Base-by-base conservation (phyloP, 1,140 invertebrate species). In the Formica selysi region DNA sequence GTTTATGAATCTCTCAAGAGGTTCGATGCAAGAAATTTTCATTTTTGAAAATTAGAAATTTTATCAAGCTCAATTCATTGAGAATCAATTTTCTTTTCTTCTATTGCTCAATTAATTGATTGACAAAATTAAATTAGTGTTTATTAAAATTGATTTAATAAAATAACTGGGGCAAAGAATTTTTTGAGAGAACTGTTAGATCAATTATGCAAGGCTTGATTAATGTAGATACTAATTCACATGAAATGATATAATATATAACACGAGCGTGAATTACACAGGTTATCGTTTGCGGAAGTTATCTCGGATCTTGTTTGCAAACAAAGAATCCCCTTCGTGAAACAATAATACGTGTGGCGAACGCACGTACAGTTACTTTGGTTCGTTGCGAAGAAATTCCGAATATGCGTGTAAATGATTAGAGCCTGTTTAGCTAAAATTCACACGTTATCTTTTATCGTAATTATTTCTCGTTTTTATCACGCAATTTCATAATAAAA, bases 271-370 rank as follows among this genome's bases (percentile, higher is more conserved):
- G 41, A 44, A 78, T 65, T 78, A 32, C 4, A 10, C 57, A 38
- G 44, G 6, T 44, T 76, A 57, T 61, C n/a, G 29, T n/a, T 29
- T 48, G 22, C 51, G 16, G 26, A 78, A 76, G 26, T 57, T 89
- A 89, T 89, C 87, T 44, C 5, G 2, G 11, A 26, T 38, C 61
- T 88, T 86, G 65, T 89, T 89, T 89, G 76, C 86, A 89, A 89
- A 89, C 87, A 89, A 29, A 83, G 32, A n/a, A 44, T 73, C 38
- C 11, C 26, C 68, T 81, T 61, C 13, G 10, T 6, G 26, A 29
- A 68, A 57, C 13, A n/a, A 73, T 73, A 71, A 32, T 16, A 26
- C 22, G 16, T 65, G 3, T 51, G 11, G 19, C 6, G 13, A 26
- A 67, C 6, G 4, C 19, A 4, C 4, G 36, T 22, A 22, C 8